Base-by-base conservation (phyloP, 2,888 invertebrate species). In the Serripes groenlandicus region DNA sequence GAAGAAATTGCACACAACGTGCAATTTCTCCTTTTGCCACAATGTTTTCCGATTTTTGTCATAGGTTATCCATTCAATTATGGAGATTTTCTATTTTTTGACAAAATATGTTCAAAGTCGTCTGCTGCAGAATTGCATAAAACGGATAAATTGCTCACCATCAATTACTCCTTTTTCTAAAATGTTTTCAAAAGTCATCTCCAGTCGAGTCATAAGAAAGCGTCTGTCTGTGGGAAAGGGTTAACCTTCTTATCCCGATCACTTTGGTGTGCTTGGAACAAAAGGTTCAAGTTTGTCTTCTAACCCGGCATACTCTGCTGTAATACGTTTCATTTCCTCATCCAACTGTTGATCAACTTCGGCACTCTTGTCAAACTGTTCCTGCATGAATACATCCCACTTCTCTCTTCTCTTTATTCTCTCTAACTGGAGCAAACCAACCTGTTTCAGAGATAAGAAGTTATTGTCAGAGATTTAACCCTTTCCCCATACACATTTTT, bases 311-410 rank as follows among this genome's bases (percentile, higher is more conserved):
- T 90, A 90, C 69, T 89, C 86, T 26, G 62, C 68, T 23, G 83
- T 69, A 7, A 90, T n/a, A 68, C 68, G 78, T 42, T 87, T 81
- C 69, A 89, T 82, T 70, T 89, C 86, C 18, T 74, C 71, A 7
- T 86, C 82, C 77, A 88, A 85, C 15, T 87, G 83, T 60, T 72
- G 49, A 54, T 91, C 90, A n/a, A 90, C 88, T 49, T 83, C 58
- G 9, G 87, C 89, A 83, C 90, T 89, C 28, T 82, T 88, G 23
- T 90, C 86, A 81, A 85, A 87, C 84, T 90, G 90, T 54, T 72
- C 54, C 35, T 88, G 80, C 87, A 90, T 87, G 73, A 90, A 91
- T 3, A 72, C 66, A 32, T 86, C 85, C 91, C 91, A 91, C 18
- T 89, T 85, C 30, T 78, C 75, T 35, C 77, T 78, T 2, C 91